phyloP scores from a whole-genome alignment of 2,888 invertebrate species.

The Scrobipalpa costella region DNA sequence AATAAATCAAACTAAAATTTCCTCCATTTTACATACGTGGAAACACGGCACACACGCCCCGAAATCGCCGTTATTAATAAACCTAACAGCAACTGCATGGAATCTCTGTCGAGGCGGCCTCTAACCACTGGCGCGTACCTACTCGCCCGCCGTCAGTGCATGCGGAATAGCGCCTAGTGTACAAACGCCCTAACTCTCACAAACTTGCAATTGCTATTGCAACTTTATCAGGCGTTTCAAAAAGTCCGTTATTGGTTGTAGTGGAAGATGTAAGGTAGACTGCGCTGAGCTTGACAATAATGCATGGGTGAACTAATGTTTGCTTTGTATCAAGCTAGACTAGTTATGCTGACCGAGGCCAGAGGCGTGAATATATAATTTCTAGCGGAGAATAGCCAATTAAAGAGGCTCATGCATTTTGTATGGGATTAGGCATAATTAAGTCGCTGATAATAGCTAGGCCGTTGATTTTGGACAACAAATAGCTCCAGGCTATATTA shows the following conservation, averaged over 20 bases:
- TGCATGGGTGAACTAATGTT: slow-evolving; percentile 80
- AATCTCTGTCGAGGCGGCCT: slow-evolving; percentile 74
- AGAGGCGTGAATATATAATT: slow-evolving; percentile 78
- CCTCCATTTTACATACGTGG: background rate
- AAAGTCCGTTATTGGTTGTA: background rate
- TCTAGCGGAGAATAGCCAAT: slow-evolving; percentile 70
- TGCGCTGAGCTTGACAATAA: slow-evolving; percentile 67
- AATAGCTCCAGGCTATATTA: slow-evolving; percentile 4
- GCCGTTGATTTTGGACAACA: background rate
- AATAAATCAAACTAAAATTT: background rate
- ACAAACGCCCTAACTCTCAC: slow-evolving; percentile 33
- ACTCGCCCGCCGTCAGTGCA: slow-evolving; percentile 68
- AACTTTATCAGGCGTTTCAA: background rate
- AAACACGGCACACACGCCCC: slow-evolving; percentile 33
- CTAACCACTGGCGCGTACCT: slow-evolving; percentile 72
- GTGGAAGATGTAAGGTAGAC: slow-evolving; percentile 4
- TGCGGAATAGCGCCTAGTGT: slow-evolving; percentile 53
- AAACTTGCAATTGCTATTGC: background rate
- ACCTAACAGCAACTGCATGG: slow-evolving; percentile 60
- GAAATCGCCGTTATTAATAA: slow-evolving; percentile 72
- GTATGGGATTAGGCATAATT: slow-evolving; percentile 57
- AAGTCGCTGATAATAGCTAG: slow-evolving; percentile 23
- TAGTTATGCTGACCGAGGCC: slow-evolving; percentile 73
- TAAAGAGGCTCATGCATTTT: slow-evolving; percentile 75
- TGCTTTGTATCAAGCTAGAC: slow-evolving; percentile 76